Conservation (phyloP, 30 jellyfish, hydroid and myxozoan genomes). For the Aurelia aurita region DNA sequence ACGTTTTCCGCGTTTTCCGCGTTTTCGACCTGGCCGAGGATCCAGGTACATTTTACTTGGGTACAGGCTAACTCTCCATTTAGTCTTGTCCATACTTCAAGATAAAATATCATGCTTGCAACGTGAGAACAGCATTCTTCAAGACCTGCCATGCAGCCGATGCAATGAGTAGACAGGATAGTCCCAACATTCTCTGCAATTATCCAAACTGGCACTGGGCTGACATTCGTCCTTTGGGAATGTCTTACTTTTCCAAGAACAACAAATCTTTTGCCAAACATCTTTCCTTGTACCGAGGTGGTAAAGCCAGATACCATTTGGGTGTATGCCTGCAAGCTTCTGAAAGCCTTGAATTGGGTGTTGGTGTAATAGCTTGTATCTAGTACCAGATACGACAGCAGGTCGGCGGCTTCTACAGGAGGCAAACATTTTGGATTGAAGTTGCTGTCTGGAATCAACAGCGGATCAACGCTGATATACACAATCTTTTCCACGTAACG, state of each 20-base stretch:
- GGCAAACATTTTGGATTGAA: conserved; percentile 28
- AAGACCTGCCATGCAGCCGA: conserved; percentile 42
- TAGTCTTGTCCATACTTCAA: conserved; percentile 46
- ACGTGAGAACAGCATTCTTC: conserved; percentile 59
- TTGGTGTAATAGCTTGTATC: conserved; percentile 53
- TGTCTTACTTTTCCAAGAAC: conserved; percentile 40
- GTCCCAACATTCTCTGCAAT: conserved; percentile 37
- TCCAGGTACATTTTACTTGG: conserved; percentile 37
- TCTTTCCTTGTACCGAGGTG: conserved; percentile 24
- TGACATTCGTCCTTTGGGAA: conserved; percentile 44
- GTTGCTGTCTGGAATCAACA: conserved; percentile 31
- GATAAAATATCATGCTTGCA: conserved; percentile 36
- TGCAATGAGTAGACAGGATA: conserved; percentile 41
- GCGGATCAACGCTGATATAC: conserved; percentile 44
- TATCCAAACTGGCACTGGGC: conserved; percentile 54
- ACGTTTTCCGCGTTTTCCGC: too few relatives aligned
- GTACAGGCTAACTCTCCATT: conserved; percentile 31
- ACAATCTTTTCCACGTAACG: conserved; percentile 37
- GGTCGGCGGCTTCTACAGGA: conserved; percentile 47
- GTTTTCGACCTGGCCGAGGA: too few relatives aligned
- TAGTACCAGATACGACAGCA: conserved; percentile 41
- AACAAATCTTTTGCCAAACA: conserved; percentile 13
- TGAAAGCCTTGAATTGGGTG: conserved; percentile 44
- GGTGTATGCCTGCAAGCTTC: conserved; percentile 48
- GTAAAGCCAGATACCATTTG: conserved; percentile 55